Base-by-base conservation (phyloP, 1,140 invertebrate genomes). In the Argopecten irradians region DNA sequence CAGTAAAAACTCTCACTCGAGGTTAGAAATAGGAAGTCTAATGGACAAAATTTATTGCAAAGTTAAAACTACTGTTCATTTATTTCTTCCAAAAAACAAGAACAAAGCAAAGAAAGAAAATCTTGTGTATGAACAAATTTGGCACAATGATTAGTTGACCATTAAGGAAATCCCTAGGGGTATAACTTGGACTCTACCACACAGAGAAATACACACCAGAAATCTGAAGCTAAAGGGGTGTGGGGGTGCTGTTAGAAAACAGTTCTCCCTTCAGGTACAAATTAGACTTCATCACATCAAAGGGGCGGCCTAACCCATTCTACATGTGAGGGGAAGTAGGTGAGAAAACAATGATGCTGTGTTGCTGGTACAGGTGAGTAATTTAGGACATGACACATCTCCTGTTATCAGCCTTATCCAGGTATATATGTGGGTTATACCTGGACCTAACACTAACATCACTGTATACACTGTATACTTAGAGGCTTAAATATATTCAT, bases 111-210 rank as follows among this genome's bases (percentile, higher is more conserved):
- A 46, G 43, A 46, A 46, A 16, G 43, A 46, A 46, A 46, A 16
- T 46, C 19, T 46, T 19, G 22, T 11, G 43, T 46, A 46, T 16
- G 22, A 46, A 71, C n/a, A n/a, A n/a, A n/a, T n/a, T n/a, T n/a
- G n/a, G n/a, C n/a, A 71, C 22, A 71, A 71, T 71, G 55, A 71
- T 46, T 46, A 71, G 55, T 71, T n/a, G n/a, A 71, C 55, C 55
- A 71, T n/a, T 16, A 71, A n/a, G 55, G 28, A 16, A 28, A 71
- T 0, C 55, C 55, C 55, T 71, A n/a, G 16, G 55, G 55, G n/a
- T 71, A 3, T 0, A 71, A 71, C n/a, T 28, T 71, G n/a, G 55
- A 71, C 55, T 71, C 55, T 71, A 28, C 55, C 55, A 71, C n/a
- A 71, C 22, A 28, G 55, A 71, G 16, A 0, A 16, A 28, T 28